phyloP scores from a whole-genome alignment of 2,888 invertebrate species.

The Papilio gigon region DNA sequence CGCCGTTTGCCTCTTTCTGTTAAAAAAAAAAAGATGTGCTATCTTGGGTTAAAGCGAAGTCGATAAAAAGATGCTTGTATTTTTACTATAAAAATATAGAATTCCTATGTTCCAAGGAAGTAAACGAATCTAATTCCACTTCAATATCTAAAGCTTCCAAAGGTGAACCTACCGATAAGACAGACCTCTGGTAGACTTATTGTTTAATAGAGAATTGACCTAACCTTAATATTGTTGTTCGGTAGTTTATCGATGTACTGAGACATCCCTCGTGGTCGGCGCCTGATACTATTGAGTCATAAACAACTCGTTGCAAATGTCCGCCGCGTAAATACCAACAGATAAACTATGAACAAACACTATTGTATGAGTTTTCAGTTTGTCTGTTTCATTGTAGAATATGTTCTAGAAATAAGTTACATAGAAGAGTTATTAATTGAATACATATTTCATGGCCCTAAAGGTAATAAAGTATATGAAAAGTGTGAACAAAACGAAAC shows the following conservation, averaged over 20 bases:
- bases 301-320: slow-evolving; percentile 53
- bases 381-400: background rate
- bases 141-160: background rate
- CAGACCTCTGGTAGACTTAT: slow-evolving; percentile 41
- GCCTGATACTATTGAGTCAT: slow-evolving; percentile 53
- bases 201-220: slow-evolving; percentile 57
- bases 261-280: slow-evolving; percentile 55
- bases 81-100: background rate
- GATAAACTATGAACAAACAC: slow-evolving; percentile 5
- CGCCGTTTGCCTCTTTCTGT: no score
- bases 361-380: background rate
- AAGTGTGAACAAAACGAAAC: no score
- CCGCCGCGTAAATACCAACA: slow-evolving; percentile 34
- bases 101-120: background rate
- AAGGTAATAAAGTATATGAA: no score
- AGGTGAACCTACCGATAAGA: background rate
- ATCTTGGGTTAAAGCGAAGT: background rate
- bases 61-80: background rate
- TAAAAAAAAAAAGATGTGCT: no score
- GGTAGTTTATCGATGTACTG: slow-evolving; percentile 53
- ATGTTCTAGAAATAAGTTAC: no score
- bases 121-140: background rate
- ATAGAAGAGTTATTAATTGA: background rate
- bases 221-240: slow-evolving; percentile 66
- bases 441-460: no score